Conservation (phyloP, 37 sponge, comb jelly and placozoan genomes). For the Bolinopsis microptera region DNA sequence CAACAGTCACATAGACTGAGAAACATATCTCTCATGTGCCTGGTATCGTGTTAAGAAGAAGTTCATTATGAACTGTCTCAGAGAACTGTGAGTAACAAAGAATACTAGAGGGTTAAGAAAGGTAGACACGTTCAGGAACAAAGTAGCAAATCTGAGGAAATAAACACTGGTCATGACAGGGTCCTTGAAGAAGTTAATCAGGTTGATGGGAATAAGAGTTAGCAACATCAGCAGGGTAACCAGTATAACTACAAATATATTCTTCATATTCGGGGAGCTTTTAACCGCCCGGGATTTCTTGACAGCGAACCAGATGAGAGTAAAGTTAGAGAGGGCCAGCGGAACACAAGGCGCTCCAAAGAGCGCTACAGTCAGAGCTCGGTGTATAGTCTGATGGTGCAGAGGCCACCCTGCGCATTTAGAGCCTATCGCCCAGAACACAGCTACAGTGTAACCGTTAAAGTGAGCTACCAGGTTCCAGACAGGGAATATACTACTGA, state of each 20-base stretch:
- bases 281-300: background rate
- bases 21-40: too few species aligned
- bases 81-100: background rate
- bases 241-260: background rate
- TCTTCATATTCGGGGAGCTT: slow-evolving; percentile 16
- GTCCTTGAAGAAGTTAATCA: slow-evolving; percentile 13
- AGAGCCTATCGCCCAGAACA: slow-evolving; percentile 29
- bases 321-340: background rate
- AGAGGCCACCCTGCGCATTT: slow-evolving; percentile 44
- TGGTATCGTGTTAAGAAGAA: too few species aligned
- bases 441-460: background rate
- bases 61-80: background rate
- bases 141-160: slow-evolving; percentile 32
- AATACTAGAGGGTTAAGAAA: slow-evolving; percentile 28
- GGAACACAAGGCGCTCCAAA: slow-evolving; percentile 23
- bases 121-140: slow-evolving; percentile 2
- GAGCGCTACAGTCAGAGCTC: background rate
- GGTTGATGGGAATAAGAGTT: slow-evolving; percentile 1
- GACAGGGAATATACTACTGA: slow-evolving; percentile 1
- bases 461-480: slow-evolving; percentile 1
- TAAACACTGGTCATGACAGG: background rate
- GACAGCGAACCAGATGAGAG: slow-evolving; percentile 7
- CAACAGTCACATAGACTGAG: too few species aligned
- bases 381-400: background rate
- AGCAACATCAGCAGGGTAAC: background rate